These are phyloP conservation scores for Thaleichthys pacificus DNA, from an alignment of 2,797 vertebrate genomes.

Conservation along the genomic window DNA sequence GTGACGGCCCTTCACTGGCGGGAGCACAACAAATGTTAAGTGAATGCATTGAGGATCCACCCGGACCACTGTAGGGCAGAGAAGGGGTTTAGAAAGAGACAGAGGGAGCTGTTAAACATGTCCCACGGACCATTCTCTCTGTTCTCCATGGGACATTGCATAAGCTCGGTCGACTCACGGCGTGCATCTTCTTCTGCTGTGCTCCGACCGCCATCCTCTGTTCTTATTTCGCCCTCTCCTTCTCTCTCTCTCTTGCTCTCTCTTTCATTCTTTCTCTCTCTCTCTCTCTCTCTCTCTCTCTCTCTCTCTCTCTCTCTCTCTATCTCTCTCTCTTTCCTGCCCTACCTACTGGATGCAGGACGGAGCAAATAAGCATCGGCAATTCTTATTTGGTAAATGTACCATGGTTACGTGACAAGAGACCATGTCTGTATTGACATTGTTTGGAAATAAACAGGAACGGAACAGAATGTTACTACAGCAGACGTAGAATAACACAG, in stretches of 20 bases:
- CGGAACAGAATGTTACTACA: too few species aligned
- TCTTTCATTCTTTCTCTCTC: too few species aligned
- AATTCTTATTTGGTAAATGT: too few species aligned
- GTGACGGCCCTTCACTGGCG: slow-evolving; percentile 58
- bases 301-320: too few species aligned
- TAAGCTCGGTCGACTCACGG: neutral
- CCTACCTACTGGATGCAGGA: neutral
- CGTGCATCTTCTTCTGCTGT: neutral
- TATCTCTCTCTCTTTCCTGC: too few species aligned
- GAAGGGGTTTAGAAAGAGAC: slow-evolving; percentile 1
- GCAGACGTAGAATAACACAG: neutral
- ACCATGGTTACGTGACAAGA: too few species aligned
- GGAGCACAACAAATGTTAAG: slow-evolving; percentile 63
- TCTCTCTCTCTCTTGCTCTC: too few species aligned
- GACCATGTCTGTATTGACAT: too few species aligned
- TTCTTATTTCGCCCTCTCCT: neutral
- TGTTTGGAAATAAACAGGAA: too few species aligned
- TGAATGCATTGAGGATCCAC: slow-evolving; percentile 52
- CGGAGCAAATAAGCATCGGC: neutral
- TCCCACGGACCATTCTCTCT: neutral
- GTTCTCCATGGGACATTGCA: neutral
- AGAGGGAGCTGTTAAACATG: neutral
- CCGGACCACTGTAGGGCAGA: neutral
- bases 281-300: too few species aligned
- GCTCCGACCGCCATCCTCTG: neutral